These are phyloP conservation scores for Xerus rutilus DNA, from an alignment of 2,797 vertebrate species.

Conservation along the genomic window DNA sequence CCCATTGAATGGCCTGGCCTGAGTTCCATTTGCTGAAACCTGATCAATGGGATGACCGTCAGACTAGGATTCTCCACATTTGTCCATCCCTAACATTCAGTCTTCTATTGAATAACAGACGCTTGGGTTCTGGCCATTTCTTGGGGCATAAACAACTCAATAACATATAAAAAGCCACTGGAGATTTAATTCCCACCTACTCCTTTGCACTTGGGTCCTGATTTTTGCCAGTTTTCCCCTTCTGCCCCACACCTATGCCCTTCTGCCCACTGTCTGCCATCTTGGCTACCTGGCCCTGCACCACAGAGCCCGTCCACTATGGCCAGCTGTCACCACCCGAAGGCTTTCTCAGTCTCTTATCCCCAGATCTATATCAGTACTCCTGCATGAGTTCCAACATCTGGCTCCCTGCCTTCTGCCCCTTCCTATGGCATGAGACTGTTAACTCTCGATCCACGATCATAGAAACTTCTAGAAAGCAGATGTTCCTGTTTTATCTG, in stretches of 20 bases:
- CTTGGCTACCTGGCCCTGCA: background rate
- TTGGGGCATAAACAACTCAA: background rate
- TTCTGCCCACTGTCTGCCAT: background rate
- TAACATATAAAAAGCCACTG: background rate
- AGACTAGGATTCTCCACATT: background rate
- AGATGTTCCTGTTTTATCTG: background rate
- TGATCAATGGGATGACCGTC: background rate
- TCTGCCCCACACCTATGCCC: background rate
- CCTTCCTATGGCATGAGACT: background rate
- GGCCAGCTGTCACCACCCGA: too few relatives aligned
- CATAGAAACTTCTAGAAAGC: background rate
- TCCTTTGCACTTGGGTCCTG: background rate
- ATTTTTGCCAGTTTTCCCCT: background rate
- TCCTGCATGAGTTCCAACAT: background rate
- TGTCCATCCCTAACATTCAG: background rate
- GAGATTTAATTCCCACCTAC: background rate
- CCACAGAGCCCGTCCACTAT: fast-evolving
- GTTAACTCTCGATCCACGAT: background rate
- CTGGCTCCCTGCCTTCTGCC: background rate
- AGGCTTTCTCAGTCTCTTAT: background rate
- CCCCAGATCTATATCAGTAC: background rate
- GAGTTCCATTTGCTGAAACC: background rate
- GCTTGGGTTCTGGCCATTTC: background rate
- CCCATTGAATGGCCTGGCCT: background rate
- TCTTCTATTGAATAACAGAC: background rate